Evolutionary conservation across 2,797 vertebrate genomes (phyloP).

Genomic region (Diplodus sargus): DNA sequence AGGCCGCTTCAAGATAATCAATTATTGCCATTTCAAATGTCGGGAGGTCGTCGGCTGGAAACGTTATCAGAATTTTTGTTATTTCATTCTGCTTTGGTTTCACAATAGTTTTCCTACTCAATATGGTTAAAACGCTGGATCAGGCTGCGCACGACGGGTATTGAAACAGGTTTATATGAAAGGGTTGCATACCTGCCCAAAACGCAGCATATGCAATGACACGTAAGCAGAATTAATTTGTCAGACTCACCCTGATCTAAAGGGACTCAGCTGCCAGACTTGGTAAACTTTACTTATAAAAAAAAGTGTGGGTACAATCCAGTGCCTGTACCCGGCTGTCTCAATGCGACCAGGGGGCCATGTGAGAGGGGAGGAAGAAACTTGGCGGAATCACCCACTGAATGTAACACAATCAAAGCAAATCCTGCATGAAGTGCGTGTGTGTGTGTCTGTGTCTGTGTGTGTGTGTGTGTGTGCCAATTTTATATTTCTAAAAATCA

Average conservation of each 20-base stretch:
- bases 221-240: slow-evolving; percentile 36
- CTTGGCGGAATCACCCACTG: slow-evolving; percentile 40
- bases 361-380: slow-evolving; percentile 34
- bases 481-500: slow-evolving; percentile 43
- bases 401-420: slow-evolving; percentile 54
- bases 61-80: slow-evolving; percentile 24
- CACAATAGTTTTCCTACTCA: background rate
- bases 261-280: slow-evolving; percentile 37
- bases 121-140: background rate
- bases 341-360: slow-evolving; percentile 7
- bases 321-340: slow-evolving; percentile 32
- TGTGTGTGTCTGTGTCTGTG: background rate
- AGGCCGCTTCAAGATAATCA: slow-evolving; percentile 68
- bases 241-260: slow-evolving; percentile 36
- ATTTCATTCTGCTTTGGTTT: slow-evolving; percentile 22
- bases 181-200: slow-evolving; percentile 5
- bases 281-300: slow-evolving; percentile 16
- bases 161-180: background rate
- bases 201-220: slow-evolving; percentile 10
- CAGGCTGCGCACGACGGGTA: background rate
- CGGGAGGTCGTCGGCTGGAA: slow-evolving; percentile 18
- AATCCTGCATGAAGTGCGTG: slow-evolving; percentile 21
- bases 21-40: slow-evolving; percentile 66
- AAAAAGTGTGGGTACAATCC: slow-evolving; percentile 22
- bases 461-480: slow-evolving; percentile 13